Evolutionary conservation across 2,113 vertebrate genomes (phyloP).

Genomic region (Percina caprodes): DNA sequence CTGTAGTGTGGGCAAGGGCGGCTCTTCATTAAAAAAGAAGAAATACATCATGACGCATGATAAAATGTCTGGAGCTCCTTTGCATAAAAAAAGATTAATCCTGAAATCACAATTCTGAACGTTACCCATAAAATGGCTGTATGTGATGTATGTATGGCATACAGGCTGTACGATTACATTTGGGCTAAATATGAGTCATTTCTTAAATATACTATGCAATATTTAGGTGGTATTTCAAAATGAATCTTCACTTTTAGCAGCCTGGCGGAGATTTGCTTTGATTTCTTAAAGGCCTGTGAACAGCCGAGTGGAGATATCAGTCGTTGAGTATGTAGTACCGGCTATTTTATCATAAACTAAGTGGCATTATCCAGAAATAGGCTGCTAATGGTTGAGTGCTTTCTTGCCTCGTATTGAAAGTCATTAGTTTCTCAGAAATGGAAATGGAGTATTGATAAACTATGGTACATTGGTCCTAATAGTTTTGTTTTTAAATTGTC

Average conservation of each 20-base stretch:
- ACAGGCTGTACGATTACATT: background rate
- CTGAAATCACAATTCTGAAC: slow-evolving; percentile 1
- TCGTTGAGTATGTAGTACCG: slow-evolving; percentile 35
- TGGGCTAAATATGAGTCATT: background rate
- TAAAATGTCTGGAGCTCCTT: background rate
- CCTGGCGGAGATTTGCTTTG: slow-evolving; percentile 24
- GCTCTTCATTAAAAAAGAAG: background rate
- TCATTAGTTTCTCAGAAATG: slow-evolving; percentile 64
- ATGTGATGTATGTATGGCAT: background rate
- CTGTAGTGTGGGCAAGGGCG: no score
- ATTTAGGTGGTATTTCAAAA: slow-evolving; percentile 8
- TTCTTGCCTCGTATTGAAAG: slow-evolving; percentile 42
- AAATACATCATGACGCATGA: background rate
- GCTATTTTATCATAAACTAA: slow-evolving; percentile 38
- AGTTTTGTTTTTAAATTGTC: slow-evolving; percentile 43
- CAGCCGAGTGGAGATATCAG: background rate
- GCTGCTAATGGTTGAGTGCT: slow-evolving; percentile 62
- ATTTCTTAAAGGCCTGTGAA: slow-evolving; percentile 8
- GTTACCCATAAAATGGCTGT: background rate
- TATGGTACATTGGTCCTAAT: slow-evolving; percentile 39
- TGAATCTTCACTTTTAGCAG: slow-evolving; percentile 11
- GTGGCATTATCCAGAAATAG: slow-evolving; percentile 60
- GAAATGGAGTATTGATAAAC: slow-evolving; percentile 63
- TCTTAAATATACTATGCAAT: background rate
- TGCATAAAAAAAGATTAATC: background rate